A percentile compares a stretch with the other conserved stretches of the same genome.
Conservation (phyloP, 2,113 vertebrate species). For the Donacobius atricapilla region DNA sequence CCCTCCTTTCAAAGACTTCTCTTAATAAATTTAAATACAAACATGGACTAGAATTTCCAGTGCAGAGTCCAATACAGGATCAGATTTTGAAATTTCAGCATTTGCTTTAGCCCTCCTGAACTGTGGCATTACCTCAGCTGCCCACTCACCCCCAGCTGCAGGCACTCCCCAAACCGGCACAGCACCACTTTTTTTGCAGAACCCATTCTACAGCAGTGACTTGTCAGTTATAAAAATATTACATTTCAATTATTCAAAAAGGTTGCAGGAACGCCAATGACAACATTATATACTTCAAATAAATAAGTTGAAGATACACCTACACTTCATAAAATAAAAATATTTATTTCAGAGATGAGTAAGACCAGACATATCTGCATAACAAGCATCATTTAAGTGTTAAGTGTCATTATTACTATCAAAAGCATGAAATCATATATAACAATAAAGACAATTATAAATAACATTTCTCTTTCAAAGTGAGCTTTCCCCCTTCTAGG, state of each 20-base stretch:
- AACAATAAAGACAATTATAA: neutral
- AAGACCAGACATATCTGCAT: neutral
- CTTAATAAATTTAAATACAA: neutral
- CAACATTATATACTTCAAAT: neutral
- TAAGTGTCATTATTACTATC: neutral
- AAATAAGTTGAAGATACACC: neutral
- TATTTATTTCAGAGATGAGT: neutral
- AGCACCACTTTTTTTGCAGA: neutral
- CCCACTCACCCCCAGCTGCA: neutral
- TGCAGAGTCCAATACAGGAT: neutral
- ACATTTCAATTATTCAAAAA: neutral
- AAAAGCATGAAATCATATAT: neutral
- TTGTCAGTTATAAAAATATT: neutral
- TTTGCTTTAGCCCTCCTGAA: neutral
- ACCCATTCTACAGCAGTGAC: neutral
- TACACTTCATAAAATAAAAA: neutral
- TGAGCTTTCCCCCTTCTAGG: neutral
- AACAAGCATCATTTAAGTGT: neutral
- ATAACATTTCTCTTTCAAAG: neutral
- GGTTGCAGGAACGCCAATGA: neutral
- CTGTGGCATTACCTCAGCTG: neutral
- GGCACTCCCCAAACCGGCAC: neutral
- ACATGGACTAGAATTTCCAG: neutral
- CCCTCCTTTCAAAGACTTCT: neutral
- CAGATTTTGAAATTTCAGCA: neutral